These are phyloP conservation scores for Maccullochella peelii DNA, from an alignment of 2,113 vertebrate genomes.

Conservation along the genomic window DNA sequence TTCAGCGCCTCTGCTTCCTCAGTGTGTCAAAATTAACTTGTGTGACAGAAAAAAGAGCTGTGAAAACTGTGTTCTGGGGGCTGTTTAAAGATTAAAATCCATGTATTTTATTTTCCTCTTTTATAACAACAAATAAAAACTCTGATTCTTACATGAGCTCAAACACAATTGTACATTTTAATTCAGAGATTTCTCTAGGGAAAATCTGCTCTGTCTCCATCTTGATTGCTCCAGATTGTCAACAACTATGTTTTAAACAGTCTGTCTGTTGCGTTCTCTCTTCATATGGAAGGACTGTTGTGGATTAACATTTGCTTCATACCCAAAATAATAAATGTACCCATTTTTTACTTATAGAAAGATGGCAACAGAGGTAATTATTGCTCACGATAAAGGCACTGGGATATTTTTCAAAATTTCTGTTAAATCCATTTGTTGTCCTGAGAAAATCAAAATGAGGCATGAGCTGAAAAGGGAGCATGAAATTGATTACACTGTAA, in stretches of 20 bases:
- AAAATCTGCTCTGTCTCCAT: constrained; percentile 19
- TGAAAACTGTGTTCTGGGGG: not conserved
- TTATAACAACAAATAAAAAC: constrained; percentile 27
- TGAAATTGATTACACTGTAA: constrained; percentile 65
- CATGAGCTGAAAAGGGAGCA: constrained; percentile 45
- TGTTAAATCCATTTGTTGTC: constrained; percentile 31
- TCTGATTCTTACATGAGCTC: not conserved
- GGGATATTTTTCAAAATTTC: constrained; percentile 20
- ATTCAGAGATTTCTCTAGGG: not conserved
- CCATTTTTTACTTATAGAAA: constrained; percentile 28
- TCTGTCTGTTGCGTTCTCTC: constrained; percentile 14
- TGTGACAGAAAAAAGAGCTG: constrained; percentile 14
- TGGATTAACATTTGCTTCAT: constrained; percentile 23
- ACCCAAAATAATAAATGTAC: constrained; percentile 16
- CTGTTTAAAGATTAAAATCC: constrained; percentile 15
- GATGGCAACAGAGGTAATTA: constrained; percentile 33
- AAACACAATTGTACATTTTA: constrained; percentile 1
- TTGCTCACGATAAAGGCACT: constrained; percentile 4
- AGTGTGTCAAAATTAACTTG: constrained; percentile 5
- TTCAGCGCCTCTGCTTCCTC: constrained; percentile 5
- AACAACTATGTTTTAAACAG: constrained; percentile 1
- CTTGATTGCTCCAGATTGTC: constrained; percentile 22
- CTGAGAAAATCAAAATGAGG: constrained; percentile 44
- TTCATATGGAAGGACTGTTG: constrained; percentile 4
- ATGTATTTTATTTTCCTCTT: not conserved